These are phyloP conservation scores for Sicus ferrugineus DNA, from an alignment of 2,888 invertebrate genomes.

Conservation along the genomic window DNA sequence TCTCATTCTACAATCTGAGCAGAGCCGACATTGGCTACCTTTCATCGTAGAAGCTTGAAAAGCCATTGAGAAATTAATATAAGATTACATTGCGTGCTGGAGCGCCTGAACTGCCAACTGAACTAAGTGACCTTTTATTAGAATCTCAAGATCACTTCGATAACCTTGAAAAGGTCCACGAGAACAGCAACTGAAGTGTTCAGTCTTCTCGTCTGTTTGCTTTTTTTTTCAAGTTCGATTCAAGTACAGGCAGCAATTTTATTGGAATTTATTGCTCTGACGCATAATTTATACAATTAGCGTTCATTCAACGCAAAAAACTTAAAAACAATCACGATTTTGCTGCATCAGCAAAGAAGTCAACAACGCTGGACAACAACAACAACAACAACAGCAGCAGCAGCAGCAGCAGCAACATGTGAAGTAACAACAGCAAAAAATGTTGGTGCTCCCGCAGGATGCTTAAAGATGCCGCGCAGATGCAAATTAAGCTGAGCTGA, in stretches of 20 bases:
- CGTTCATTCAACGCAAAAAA: slow-evolving; percentile 34
- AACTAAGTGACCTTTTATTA: too few relatives aligned
- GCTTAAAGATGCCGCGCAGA: slow-evolving; percentile 31
- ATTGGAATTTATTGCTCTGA: slow-evolving; percentile 46
- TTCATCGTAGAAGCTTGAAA: too few relatives aligned
- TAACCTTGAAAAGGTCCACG: too few relatives aligned
- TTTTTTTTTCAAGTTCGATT: not conserved
- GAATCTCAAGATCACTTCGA: not conserved
- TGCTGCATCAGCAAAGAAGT: too few relatives aligned
- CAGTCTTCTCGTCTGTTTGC: not conserved
- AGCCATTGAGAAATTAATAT: too few relatives aligned
- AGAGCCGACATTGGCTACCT: too few relatives aligned
- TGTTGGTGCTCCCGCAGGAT: slow-evolving; percentile 26
- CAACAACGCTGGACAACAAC: too few relatives aligned
- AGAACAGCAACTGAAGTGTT: too few relatives aligned
- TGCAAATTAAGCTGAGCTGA: slow-evolving; percentile 37
- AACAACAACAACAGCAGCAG: slow-evolving; percentile 22
- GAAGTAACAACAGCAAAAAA: not conserved
- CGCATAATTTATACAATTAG: slow-evolving; percentile 47
- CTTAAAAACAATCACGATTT: slow-evolving; percentile 29
- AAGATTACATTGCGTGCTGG: too few relatives aligned
- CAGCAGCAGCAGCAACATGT: slow-evolving; percentile 3
- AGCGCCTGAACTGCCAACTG: too few relatives aligned
- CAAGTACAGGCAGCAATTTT: slow-evolving; percentile 39
- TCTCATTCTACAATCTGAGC: too few relatives aligned